These are phyloP conservation scores for Leptinotarsa texana DNA, from an alignment of 1,140 invertebrate genomes.

Conservation along the genomic window DNA sequence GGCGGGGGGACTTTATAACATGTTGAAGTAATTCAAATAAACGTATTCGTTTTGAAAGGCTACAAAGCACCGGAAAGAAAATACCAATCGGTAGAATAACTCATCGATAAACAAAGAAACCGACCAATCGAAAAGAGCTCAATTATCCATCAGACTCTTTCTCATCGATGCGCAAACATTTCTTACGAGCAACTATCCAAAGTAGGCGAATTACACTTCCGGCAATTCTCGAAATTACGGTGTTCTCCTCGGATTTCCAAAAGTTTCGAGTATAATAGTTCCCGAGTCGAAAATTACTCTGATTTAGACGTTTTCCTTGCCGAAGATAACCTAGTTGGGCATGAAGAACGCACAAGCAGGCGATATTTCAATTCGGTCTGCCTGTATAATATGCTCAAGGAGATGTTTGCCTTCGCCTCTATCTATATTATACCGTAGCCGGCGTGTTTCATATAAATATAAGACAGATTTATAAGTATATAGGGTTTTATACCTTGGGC, in stretches of 20 bases:
- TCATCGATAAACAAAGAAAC: background rate
- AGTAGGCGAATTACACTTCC: conserved; percentile 17
- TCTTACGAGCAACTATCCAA: conserved; percentile 11
- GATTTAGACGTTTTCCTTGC: conserved; percentile 29
- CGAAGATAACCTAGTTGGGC: conserved; percentile 9
- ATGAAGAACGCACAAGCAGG: conserved; percentile 1
- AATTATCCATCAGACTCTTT: background rate
- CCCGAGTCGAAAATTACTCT: conserved; percentile 30
- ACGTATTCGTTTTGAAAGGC: too few relatives aligned
- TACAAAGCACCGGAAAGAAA: too few relatives aligned
- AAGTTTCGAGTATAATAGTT: conserved; percentile 25
- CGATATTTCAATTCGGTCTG: conserved; percentile 16
- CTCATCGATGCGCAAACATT: conserved; percentile 10
- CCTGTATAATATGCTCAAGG: conserved; percentile 19
- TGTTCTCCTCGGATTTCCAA: conserved; percentile 5
- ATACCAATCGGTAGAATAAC: background rate
- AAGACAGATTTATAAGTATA: conserved; percentile 32
- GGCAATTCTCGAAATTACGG: conserved; percentile 5
- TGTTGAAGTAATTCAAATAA: too few relatives aligned
- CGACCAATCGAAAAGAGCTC: background rate
- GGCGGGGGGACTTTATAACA: too few relatives aligned
- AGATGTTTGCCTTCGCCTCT: conserved; percentile 18
- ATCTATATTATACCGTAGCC: conserved; percentile 14
- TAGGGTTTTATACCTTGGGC: conserved; percentile 28
- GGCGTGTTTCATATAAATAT: conserved; percentile 31